phyloP scores from a whole-genome alignment of 2,113 vertebrate genomes.

The Alethe diademata region DNA sequence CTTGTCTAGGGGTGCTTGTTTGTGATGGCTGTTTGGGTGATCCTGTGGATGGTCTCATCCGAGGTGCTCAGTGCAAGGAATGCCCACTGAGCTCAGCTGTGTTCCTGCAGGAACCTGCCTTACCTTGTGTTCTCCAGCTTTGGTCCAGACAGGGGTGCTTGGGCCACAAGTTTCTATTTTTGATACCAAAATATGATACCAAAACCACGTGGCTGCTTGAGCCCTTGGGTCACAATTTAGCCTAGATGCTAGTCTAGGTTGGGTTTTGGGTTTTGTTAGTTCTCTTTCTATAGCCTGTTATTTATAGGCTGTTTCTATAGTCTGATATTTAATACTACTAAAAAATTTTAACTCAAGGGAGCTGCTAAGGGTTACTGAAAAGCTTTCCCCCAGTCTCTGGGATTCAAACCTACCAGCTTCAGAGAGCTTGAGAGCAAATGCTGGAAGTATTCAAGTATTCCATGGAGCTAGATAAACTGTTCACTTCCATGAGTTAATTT shows the following conservation, averaged over 20 bases:
- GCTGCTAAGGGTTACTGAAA: neutral
- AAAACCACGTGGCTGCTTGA: neutral
- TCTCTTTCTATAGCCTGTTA: neutral
- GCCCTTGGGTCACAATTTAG: neutral
- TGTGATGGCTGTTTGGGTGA: neutral
- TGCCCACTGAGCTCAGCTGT: neutral
- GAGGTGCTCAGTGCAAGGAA: neutral
- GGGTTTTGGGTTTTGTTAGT: neutral
- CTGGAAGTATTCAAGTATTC: neutral
- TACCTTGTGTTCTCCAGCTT: neutral
- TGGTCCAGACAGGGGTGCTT: neutral
- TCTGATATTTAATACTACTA: neutral
- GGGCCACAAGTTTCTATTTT: neutral
- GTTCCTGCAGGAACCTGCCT: neutral
- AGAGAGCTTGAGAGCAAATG: neutral
- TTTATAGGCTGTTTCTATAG: neutral
- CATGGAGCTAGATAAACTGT: neutral
- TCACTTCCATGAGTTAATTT: neutral
- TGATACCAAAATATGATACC: neutral
- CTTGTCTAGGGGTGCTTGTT: conserved; percentile 47
- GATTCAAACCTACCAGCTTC: neutral
- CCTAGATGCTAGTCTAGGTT: neutral
- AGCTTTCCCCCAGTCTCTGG: neutral
- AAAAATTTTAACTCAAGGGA: neutral
- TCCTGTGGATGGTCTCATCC: neutral